Evolutionary conservation across 2,797 vertebrate species (phyloP).

Genomic region (Phoebastria nigripes): DNA sequence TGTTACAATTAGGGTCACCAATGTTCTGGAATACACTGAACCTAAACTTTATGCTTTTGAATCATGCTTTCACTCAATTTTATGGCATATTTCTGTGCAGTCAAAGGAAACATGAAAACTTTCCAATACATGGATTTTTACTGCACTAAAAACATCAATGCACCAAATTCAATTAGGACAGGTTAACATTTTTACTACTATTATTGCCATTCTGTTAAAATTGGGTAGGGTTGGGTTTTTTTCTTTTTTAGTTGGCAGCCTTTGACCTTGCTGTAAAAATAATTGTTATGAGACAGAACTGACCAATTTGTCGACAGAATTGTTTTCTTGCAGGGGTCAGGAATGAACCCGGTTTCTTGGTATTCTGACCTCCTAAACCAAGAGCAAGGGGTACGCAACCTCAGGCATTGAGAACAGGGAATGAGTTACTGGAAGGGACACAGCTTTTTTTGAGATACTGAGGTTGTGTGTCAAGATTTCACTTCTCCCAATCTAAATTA

Average conservation of each 20-base stretch:
- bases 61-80: not conserved
- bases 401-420: not conserved
- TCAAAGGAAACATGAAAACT: not conserved
- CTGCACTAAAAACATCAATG: not conserved
- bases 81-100: not conserved
- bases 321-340: not conserved
- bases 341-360: not conserved
- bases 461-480: not conserved
- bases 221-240: not conserved
- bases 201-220: not conserved
- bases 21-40: not conserved
- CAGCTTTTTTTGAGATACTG: not conserved
- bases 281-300: not conserved
- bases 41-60: not conserved
- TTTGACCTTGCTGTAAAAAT: not conserved
- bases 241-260: not conserved
- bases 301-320: not conserved
- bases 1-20: constrained; percentile 11
- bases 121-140: not conserved
- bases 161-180: not conserved
- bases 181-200: not conserved
- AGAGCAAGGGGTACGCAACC: not conserved
- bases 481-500: not conserved
- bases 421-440: not conserved
- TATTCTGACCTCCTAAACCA: not conserved